These are phyloP conservation scores for Cryptotis parvus DNA, from an alignment of 2,113 vertebrate species.

Conservation along the genomic window DNA sequence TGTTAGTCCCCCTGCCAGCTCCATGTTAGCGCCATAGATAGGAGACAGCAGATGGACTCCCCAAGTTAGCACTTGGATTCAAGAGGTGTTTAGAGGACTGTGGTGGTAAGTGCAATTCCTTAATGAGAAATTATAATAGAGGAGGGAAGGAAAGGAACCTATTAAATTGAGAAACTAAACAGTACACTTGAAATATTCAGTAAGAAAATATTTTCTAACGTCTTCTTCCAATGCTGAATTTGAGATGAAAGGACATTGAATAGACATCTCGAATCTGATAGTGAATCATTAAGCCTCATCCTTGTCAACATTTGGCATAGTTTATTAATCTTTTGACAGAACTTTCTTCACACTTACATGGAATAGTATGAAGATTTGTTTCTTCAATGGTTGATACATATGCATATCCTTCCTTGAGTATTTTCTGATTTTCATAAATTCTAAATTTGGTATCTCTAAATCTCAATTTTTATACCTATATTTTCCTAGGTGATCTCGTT, in stretches of 20 bases:
- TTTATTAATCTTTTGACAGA: not conserved
- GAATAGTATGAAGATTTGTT: not conserved
- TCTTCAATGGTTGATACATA: not conserved
- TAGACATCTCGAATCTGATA: not conserved
- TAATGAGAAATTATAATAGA: constrained; percentile 61
- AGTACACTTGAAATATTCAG: not conserved
- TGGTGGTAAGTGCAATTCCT: constrained; percentile 41
- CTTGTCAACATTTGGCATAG: not conserved
- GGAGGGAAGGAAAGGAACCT: not conserved
- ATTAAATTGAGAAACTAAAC: constrained; percentile 13
- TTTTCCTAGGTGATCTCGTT: not conserved
- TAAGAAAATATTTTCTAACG: not conserved
- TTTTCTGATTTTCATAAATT: not conserved
- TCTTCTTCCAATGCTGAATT: not conserved
- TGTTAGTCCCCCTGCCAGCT: constrained; percentile 60
- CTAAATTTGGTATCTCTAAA: not conserved
- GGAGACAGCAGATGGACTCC: not conserved
- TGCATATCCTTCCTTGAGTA: not conserved
- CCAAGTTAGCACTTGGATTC: constrained; percentile 52
- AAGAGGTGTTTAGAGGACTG: constrained; percentile 57
- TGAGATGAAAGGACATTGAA: not conserved
- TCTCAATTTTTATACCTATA: not conserved
- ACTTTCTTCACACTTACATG: not conserved
- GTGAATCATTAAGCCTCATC: not conserved
- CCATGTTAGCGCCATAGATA: constrained; percentile 10